Percentiles rank a stretch among this genome's conserved stretches.
Conservation (phyloP, 2,113 vertebrate species). For the Podiceps cristatus region DNA sequence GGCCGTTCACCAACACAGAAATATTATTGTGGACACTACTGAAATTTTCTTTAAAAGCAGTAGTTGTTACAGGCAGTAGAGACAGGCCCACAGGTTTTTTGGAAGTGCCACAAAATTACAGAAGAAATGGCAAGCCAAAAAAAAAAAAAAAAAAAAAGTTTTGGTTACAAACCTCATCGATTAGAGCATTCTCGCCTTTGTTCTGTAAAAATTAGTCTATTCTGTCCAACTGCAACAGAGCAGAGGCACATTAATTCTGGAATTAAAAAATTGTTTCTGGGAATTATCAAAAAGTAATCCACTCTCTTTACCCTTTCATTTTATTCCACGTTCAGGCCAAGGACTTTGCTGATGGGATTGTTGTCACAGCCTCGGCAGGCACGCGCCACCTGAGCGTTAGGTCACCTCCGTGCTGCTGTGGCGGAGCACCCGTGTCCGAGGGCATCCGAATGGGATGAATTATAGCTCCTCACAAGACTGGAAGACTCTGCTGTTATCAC, state of each 20-base stretch:
- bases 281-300: not conserved
- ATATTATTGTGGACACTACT: not conserved
- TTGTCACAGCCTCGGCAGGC: not conserved
- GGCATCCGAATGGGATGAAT: not conserved
- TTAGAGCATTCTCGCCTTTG: not conserved
- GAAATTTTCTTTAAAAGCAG: not conserved
- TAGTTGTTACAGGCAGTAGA: not conserved
- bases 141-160: not conserved
- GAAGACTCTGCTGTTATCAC: not conserved
- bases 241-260: not conserved
- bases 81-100: not conserved
- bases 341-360: not conserved
- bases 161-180: not conserved
- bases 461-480: not conserved
- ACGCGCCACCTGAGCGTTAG: not conserved
- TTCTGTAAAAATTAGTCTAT: not conserved
- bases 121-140: too few relatives aligned
- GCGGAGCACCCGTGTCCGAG: accelerated
- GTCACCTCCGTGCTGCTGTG: not conserved
- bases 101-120: not conserved
- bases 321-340: not conserved
- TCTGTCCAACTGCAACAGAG: not conserved
- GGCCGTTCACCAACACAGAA: not conserved
- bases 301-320: not conserved
- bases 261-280: not conserved